phyloP scores from a whole-genome alignment of 1,140 invertebrate species.

The Diabrotica virgifera region DNA sequence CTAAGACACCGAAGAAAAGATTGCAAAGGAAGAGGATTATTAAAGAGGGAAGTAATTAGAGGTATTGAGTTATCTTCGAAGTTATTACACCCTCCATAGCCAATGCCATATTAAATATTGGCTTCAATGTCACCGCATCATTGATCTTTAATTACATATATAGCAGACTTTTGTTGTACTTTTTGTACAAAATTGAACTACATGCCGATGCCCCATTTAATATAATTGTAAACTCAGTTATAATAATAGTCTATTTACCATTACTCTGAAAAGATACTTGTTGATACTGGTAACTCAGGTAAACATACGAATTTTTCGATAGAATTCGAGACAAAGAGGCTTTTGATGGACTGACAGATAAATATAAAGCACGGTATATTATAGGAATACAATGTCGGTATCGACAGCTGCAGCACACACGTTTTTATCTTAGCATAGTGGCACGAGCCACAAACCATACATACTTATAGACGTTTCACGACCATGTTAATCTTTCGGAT shows the following conservation, averaged over 20 bases:
- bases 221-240: constrained; percentile 4
- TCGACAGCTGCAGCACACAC: constrained; percentile 23
- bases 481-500: no score
- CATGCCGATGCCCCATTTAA: neutral
- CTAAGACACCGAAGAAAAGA: no score
- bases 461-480: no score
- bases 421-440: constrained; percentile 15
- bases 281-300: constrained; percentile 22
- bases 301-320: constrained; percentile 21
- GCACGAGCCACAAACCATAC: constrained; percentile 19
- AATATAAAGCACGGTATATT: constrained; percentile 20
- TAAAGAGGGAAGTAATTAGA: no score
- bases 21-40: no score
- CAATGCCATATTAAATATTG: no score
- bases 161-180: neutral
- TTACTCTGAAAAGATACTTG: constrained; percentile 19
- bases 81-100: no score
- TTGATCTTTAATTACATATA: no score
- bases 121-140: no score
- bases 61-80: no score
- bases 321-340: constrained; percentile 16
- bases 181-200: neutral
- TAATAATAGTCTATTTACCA: constrained; percentile 13
- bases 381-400: constrained; percentile 19
- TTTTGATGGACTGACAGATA: constrained; percentile 22